Percentiles rank a stretch among this genome's conserved stretches.
phyloP scores from a whole-genome alignment of 2,113 vertebrate genomes.

The Grammomys surdaster region DNA sequence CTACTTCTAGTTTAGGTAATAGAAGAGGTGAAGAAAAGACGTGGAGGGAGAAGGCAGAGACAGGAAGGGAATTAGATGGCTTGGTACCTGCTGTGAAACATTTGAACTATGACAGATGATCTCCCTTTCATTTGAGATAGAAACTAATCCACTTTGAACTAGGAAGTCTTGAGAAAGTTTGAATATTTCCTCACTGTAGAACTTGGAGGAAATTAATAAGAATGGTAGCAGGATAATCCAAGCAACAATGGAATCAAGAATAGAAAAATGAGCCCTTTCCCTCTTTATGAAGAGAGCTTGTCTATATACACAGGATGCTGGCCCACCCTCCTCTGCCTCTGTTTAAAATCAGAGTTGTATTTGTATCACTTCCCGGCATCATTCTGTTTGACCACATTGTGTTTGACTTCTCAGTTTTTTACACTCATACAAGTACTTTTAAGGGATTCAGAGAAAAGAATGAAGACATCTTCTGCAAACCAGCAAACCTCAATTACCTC shows the following conservation, averaged over 20 bases:
- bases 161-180: conserved; percentile 44
- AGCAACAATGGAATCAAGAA: neutral
- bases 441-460: neutral
- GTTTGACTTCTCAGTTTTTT: neutral
- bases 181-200: neutral
- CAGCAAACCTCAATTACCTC: neutral
- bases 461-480: neutral
- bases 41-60: neutral
- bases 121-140: conserved; percentile 53
- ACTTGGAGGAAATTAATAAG: conserved; percentile 61
- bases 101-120: conserved; percentile 65
- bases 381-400: neutral
- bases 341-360: neutral
- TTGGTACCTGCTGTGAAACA: neutral
- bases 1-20: conserved; percentile 37
- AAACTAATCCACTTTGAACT: conserved; percentile 58
- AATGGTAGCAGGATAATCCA: neutral
- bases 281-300: neutral
- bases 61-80: neutral
- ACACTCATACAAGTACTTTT: neutral
- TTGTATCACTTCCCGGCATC: neutral
- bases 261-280: neutral
- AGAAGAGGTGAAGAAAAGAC: neutral
- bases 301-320: neutral
- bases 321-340: neutral